Evolutionary conservation across 2,888 invertebrate species (phyloP), one percentile per base, ranked within the genome.

Genomic region (Ectemnius continuus): DNA sequence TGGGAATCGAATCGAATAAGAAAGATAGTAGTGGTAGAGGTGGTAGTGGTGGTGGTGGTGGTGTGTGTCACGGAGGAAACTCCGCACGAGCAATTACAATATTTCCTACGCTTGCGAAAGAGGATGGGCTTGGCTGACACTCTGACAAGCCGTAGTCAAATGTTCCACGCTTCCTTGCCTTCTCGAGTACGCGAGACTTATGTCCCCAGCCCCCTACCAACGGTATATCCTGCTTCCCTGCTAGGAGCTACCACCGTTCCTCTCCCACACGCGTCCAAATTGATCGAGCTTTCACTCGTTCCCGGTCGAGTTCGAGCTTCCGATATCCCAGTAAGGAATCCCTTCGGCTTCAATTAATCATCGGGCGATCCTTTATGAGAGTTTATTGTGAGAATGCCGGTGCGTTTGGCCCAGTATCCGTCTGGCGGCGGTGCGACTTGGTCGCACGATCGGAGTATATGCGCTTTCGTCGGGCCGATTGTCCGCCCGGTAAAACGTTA

Each of bases 51-150:
- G 6, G 16, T 52, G 16, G 16, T 14, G 52, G 52, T 52, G 52
- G 52, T 52, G 75, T 76, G 65, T 82, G 82, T 84, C 85, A 81
- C 82, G 82, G 78, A 82, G 85, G 82, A 85, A 80, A 85, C 78
- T 79, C 75, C 70, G 73, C 80, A 66, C 78, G 71, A 78, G 80
- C 84, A 88, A 88, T 88, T 87, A 88, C 84, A 85, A 88, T 89
- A 88, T 88, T 88, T 88, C 85, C 87, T 86, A 85, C 84, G 87
- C 36, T 87, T 85, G 85, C 84, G 86, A 87, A 88, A 88, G 89
- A 88, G 89, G 89, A 89, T 89, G 89, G 89, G 89, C 89, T 89
- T 88, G 89, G 89, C 88, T 87, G 89, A 87, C 88, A 88, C 88
- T 87, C 86, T 85, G 88, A 89, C 88, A 87, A 85, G 75, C 84